Evolutionary conservation across 2,797 vertebrate species (phyloP).

Genomic region (Sphaeramia orbicularis): DNA sequence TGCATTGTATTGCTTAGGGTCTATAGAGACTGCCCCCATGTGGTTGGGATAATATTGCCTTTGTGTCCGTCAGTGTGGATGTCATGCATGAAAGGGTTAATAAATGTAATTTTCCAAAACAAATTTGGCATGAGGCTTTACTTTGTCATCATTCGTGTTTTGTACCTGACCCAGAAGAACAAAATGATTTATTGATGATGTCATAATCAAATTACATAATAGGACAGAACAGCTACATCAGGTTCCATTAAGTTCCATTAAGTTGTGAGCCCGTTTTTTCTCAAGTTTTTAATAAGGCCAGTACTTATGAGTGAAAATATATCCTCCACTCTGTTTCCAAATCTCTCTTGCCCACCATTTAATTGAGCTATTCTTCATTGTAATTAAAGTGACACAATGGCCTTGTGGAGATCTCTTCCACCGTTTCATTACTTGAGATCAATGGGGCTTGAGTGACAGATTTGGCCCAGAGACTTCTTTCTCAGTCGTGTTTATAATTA

Average conservation of each 20-base stretch:
- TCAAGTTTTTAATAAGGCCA: slow-evolving; percentile 13
- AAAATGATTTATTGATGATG: background rate
- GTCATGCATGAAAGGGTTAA: too few species aligned
- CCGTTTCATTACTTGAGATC: slow-evolving; percentile 71
- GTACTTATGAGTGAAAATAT: slow-evolving; percentile 24
- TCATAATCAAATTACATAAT: background rate
- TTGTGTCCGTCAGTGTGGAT: too few species aligned
- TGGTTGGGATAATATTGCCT: too few species aligned
- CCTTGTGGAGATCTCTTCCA: slow-evolving; percentile 55
- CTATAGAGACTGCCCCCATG: too few species aligned
- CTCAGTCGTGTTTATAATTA: slow-evolving; percentile 50
- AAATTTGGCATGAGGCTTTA: too few species aligned
- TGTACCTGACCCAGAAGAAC: too few species aligned
- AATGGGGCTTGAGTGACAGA: slow-evolving; percentile 66
- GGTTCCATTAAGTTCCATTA: background rate
- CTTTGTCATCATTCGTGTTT: background rate
- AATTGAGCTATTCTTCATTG: slow-evolving; percentile 69
- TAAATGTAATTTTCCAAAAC: too few species aligned
- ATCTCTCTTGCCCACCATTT: slow-evolving; percentile 42
- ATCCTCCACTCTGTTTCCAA: slow-evolving; percentile 30
- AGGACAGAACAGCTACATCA: background rate
- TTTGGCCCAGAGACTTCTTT: slow-evolving; percentile 35
- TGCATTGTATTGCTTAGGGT: too few species aligned
- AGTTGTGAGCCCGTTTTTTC: background rate
- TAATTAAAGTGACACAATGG: slow-evolving; percentile 65